phyloP scores from a whole-genome alignment of 2,113 vertebrate species.

The Hyaena hyaena region DNA sequence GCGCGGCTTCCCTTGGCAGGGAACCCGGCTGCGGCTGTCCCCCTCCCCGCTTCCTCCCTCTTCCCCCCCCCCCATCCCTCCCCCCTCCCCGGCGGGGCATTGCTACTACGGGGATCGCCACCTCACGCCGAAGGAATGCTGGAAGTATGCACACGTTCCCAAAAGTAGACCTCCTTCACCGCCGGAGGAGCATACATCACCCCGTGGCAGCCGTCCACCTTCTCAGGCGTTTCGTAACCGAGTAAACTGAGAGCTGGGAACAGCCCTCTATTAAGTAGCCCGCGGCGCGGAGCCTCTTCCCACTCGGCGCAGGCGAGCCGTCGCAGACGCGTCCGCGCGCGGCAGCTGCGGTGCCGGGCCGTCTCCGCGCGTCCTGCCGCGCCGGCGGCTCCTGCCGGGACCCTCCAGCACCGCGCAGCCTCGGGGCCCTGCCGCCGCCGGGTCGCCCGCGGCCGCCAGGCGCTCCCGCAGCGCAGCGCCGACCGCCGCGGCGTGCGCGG shows the following conservation, averaged over 20 bases:
- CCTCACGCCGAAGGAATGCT: slow-evolving; percentile 94
- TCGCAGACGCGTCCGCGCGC: slow-evolving; percentile 83
- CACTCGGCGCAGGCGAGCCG: slow-evolving; percentile 91
- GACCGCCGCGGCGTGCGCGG: fast-evolving
- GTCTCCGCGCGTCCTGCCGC: not conserved
- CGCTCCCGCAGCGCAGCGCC: not conserved
- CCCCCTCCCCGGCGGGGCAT: slow-evolving; percentile 70
- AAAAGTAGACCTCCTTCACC: slow-evolving; percentile 87
- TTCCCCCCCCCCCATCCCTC: slow-evolving; percentile 6
- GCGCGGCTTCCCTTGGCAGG: slow-evolving; percentile 74
- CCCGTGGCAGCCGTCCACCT: slow-evolving; percentile 89
- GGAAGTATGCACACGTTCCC: slow-evolving; percentile 91
- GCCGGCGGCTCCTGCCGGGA: slow-evolving; percentile 40
- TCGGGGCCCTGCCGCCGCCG: not conserved
- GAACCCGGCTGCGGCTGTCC: slow-evolving; percentile 58
- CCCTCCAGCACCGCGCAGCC: slow-evolving; percentile 19
- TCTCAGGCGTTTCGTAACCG: slow-evolving; percentile 93
- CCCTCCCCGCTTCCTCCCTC: slow-evolving; percentile 45
- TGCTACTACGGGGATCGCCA: slow-evolving; percentile 83
- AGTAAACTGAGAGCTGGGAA: slow-evolving; percentile 92
- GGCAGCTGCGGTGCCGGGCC: slow-evolving; percentile 72
- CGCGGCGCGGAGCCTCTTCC: slow-evolving; percentile 89
- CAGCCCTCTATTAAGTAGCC: slow-evolving; percentile 97
- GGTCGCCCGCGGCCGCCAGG: slow-evolving; percentile 12
- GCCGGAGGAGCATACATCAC: slow-evolving; percentile 90